Conservation (phyloP, 2,888 invertebrate genomes). For the Exocentrus adspersus region DNA sequence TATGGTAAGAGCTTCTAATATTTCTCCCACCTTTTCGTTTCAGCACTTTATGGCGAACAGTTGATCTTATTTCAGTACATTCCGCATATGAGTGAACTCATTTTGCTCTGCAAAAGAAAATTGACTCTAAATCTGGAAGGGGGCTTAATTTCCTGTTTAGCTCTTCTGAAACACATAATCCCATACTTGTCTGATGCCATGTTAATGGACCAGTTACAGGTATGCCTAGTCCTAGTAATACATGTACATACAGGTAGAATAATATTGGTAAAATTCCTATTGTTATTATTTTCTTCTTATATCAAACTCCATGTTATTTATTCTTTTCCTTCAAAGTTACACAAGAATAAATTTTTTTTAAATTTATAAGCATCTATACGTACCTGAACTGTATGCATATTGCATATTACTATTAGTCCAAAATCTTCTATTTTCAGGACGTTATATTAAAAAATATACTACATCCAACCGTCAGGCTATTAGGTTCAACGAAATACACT, state of each 20-base stretch:
- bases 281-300: too few species aligned
- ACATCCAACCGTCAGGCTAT: slow-evolving; percentile 81
- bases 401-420: too few species aligned
- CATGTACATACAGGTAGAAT: too few species aligned
- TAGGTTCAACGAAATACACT: slow-evolving; percentile 80
- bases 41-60: slow-evolving; percentile 87
- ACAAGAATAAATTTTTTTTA: too few species aligned
- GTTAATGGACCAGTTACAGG: slow-evolving; percentile 88
- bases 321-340: too few species aligned
- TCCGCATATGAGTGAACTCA: slow-evolving; percentile 87
- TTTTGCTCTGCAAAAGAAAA: slow-evolving; percentile 81
- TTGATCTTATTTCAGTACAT: slow-evolving; percentile 89
- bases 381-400: too few species aligned
- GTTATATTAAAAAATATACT: slow-evolving; percentile 85
- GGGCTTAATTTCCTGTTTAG: slow-evolving; percentile 85
- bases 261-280: too few species aligned
- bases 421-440: slow-evolving; percentile 74
- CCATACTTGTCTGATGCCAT: slow-evolving; percentile 85
- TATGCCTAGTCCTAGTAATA: too few species aligned
- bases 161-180: slow-evolving; percentile 81
- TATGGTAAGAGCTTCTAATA: too few species aligned
- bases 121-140: slow-evolving; percentile 88
- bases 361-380: too few species aligned
- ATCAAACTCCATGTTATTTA: too few species aligned
- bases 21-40: too few species aligned